These are phyloP conservation scores for Temnothorax nylanderi DNA, from an alignment of 1,140 invertebrate species.

Conservation along the genomic window DNA sequence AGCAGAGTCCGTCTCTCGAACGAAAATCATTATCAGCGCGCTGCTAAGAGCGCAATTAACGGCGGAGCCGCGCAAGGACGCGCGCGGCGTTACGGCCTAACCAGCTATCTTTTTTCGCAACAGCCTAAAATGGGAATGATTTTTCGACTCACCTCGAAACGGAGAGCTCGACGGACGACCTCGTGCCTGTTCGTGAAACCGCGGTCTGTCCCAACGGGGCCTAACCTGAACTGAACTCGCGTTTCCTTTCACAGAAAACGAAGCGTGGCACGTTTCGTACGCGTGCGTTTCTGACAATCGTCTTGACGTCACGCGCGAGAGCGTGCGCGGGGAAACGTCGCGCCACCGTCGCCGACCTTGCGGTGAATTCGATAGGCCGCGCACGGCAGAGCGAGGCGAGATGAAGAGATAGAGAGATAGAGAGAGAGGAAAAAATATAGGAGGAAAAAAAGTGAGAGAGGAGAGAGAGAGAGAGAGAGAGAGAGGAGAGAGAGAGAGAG, in stretches of 20 bases:
- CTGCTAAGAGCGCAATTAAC: background rate
- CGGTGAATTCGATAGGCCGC: conserved; percentile 44
- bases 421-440: conserved; percentile 15
- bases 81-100: background rate
- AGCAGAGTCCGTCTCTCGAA: background rate
- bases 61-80: conserved; percentile 15
- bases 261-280: conserved; percentile 26
- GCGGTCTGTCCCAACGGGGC: conserved; percentile 12
- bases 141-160: conserved; percentile 73
- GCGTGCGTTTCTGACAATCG: conserved; percentile 55
- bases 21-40: conserved; percentile 41
- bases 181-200: conserved; percentile 62
- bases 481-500: conserved; percentile 15
- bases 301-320: conserved; percentile 46
- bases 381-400: conserved; percentile 28
- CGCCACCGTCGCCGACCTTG: conserved; percentile 64
- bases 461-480: conserved; percentile 34
- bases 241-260: conserved; percentile 63
- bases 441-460: conserved; percentile 22
- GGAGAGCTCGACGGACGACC: conserved; percentile 25
- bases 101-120: conserved; percentile 13
- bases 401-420: conserved; percentile 13
- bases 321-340: conserved; percentile 21
- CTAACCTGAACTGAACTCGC: conserved; percentile 51
- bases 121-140: conserved; percentile 65